Evolutionary conservation across 1,140 invertebrate species (phyloP), one percentile per base, ranked within the genome.

Genomic region (Orchesella cincta): DNA sequence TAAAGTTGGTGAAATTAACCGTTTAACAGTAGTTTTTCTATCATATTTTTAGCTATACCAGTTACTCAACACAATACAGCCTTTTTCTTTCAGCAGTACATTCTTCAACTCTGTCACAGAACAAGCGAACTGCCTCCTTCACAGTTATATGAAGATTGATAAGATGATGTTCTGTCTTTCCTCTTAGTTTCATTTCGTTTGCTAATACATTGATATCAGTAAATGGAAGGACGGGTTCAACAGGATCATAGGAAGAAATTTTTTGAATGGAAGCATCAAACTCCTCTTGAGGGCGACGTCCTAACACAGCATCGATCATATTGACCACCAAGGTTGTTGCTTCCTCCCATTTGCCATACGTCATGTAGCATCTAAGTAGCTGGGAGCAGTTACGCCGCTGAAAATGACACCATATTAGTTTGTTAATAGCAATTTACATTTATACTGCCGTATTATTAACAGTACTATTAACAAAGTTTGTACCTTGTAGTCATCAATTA

Each of bases 401-500:
- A n/a, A n/a, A n/a, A n/a, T n/a, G n/a, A n/a, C 79, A 33, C 23
- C 73, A 52, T 5, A 78, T 54, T 35, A 36, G 57, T 29, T 46
- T 51, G n/a, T 51, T 1, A 67, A 28, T n/a, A n/a, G n/a, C n/a
- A n/a, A n/a, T n/a, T n/a, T n/a, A n/a, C n/a, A n/a, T n/a, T n/a
- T n/a, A n/a, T n/a, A n/a, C n/a, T n/a, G n/a, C n/a, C n/a, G n/a
- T n/a, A n/a, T n/a, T n/a, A n/a, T n/a, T n/a, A n/a, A n/a, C n/a
- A n/a, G n/a, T n/a, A n/a, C n/a, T n/a, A n/a, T n/a, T n/a, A n/a
- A n/a, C n/a, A n/a, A n/a, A n/a, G n/a, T n/a, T n/a, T n/a, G n/a
- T n/a, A n/a, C n/a, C n/a, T 80, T 79, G 64, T 79, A 82, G n/a
- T 79, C 78, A 1, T 79, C 79, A 1, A 80, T 51, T 5, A 82